Evolutionary conservation across 2,888 invertebrate species (phyloP).

Genomic region (Teinopalpus imperialis): DNA sequence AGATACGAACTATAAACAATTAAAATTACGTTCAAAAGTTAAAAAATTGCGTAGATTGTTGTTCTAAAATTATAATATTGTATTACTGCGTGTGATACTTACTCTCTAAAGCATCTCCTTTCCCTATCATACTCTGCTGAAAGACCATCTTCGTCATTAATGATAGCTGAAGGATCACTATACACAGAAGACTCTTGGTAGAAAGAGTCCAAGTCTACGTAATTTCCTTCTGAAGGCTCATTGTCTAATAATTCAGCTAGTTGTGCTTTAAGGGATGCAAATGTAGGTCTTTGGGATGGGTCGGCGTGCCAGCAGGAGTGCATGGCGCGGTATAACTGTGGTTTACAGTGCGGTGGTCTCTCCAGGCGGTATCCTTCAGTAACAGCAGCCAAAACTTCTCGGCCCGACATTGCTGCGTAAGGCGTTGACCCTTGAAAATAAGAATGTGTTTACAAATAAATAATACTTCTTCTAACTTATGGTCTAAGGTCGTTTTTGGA

Average conservation of each 20-base stretch:
- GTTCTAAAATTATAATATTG: too few relatives aligned
- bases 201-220: slow-evolving; percentile 86
- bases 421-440: slow-evolving; percentile 88
- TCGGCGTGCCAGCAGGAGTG: slow-evolving; percentile 84
- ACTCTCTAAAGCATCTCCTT: slow-evolving; percentile 71
- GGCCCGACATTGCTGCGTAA: slow-evolving; percentile 91
- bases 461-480: too few relatives aligned
- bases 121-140: slow-evolving; percentile 75
- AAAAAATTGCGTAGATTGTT: too few relatives aligned
- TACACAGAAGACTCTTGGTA: slow-evolving; percentile 84
- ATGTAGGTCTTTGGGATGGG: slow-evolving; percentile 87
- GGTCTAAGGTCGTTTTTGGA: too few relatives aligned
- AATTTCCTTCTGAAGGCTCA: slow-evolving; percentile 83
- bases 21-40: too few relatives aligned
- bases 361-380: slow-evolving; percentile 90
- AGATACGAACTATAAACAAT: too few relatives aligned
- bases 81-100: too few relatives aligned
- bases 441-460: neutral
- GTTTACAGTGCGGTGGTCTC: slow-evolving; percentile 89
- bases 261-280: slow-evolving; percentile 82
- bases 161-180: slow-evolving; percentile 77
- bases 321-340: slow-evolving; percentile 76
- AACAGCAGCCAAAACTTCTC: slow-evolving; percentile 91
- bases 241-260: slow-evolving; percentile 83
- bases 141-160: slow-evolving; percentile 73